Percentiles rank a stretch among this genome's conserved stretches.
Evolutionary conservation across 1,140 invertebrate species (phyloP).

Genomic region (Musca domestica): DNA sequence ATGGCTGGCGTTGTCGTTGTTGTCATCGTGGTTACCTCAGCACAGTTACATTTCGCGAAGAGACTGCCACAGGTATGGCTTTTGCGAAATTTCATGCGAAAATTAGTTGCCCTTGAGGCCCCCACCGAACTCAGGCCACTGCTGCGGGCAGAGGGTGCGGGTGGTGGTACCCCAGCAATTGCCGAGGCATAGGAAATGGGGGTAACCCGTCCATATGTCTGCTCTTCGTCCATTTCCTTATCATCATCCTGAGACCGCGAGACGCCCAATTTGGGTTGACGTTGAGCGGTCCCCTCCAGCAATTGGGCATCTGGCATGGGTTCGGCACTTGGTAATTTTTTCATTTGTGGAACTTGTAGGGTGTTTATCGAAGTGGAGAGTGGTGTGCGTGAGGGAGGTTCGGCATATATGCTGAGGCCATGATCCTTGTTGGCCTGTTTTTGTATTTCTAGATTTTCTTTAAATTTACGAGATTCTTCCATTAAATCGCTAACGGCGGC

Average conservation of each 20-base stretch:
- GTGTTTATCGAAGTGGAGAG: neutral
- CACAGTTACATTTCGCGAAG: constrained; percentile 33
- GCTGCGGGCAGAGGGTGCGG: neutral
- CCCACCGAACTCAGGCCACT: neutral
- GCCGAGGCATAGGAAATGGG: neutral
- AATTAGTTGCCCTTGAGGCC: constrained; percentile 6
- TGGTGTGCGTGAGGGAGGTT: neutral
- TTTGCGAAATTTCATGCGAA: constrained; percentile 30
- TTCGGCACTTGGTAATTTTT: neutral
- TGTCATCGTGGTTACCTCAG: neutral
- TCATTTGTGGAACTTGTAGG: constrained; percentile 5
- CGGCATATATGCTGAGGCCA: neutral
- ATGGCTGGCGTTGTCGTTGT: neutral
- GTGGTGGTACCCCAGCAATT: neutral
- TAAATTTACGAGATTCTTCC: constrained; percentile 15
- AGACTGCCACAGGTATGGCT: constrained; percentile 33
- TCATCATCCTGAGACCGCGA: constrained; percentile 22
- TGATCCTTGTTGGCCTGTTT: neutral
- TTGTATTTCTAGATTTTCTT: constrained; percentile 1
- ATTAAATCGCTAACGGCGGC: neutral
- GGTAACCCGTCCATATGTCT: neutral
- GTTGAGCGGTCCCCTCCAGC: neutral
- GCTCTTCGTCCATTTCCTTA: neutral
- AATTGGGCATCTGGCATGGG: neutral
- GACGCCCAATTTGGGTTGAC: constrained; percentile 9